Evolutionary conservation across 2,888 invertebrate species (phyloP).

Genomic region (Cerastis rubricosa): DNA sequence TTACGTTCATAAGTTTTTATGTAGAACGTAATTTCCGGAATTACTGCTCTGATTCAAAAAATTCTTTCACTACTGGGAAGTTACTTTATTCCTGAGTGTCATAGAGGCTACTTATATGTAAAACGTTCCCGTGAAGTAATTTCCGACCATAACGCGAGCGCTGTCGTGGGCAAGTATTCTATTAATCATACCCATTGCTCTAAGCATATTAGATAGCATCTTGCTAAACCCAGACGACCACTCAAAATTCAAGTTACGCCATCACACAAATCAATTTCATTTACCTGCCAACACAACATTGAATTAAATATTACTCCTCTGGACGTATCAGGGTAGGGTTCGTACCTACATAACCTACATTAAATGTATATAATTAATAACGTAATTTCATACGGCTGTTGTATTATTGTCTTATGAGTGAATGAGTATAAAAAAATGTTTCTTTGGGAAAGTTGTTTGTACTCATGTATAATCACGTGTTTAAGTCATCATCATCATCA

Average conservation of each 20-base stretch:
- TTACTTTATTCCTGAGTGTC: not conserved
- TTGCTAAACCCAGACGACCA: not conserved
- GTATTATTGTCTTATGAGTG: too few relatives aligned
- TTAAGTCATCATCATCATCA: too few relatives aligned
- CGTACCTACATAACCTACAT: slow-evolving; percentile 12
- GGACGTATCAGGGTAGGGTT: slow-evolving; percentile 22
- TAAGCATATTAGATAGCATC: not conserved
- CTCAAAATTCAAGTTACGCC: not conserved
- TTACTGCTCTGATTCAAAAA: not conserved
- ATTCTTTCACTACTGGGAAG: too few relatives aligned
- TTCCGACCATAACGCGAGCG: not conserved
- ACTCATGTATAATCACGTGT: too few relatives aligned
- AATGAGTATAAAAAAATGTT: too few relatives aligned
- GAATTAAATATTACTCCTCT: slow-evolving; percentile 22
- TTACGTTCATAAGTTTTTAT: not conserved
- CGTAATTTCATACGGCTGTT: too few relatives aligned
- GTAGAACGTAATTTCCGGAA: not conserved
- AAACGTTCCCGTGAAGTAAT: not conserved
- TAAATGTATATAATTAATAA: not conserved
- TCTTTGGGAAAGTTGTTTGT: too few relatives aligned
- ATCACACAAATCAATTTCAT: slow-evolving; percentile 4
- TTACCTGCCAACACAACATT: slow-evolving; percentile 16
- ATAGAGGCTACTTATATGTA: not conserved
- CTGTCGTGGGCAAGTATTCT: not conserved
- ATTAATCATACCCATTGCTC: not conserved